A percentile compares a stretch with the other conserved stretches of the same genome.
These are phyloP conservation scores for Maccullochella peelii DNA, from an alignment of 2,113 vertebrate genomes.

Conservation along the genomic window DNA sequence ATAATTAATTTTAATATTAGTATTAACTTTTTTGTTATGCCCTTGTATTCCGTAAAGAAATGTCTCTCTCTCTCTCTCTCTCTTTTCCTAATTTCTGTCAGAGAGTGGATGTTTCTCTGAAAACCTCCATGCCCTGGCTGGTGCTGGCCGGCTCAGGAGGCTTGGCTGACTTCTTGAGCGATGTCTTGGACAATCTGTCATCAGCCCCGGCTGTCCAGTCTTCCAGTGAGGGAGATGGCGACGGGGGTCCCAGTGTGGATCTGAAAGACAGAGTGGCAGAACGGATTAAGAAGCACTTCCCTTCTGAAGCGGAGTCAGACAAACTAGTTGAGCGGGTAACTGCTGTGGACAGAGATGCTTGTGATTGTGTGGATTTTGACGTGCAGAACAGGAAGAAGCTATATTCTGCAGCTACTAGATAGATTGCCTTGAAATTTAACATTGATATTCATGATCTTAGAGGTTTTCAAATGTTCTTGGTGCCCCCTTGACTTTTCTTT, in stretches of 20 bases:
- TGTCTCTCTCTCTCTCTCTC: not conserved
- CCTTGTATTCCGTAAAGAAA: not conserved
- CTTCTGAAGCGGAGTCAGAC: constrained; percentile 68
- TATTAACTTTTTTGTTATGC: not conserved
- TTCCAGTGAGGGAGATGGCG: constrained; percentile 66
- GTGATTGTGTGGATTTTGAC: not conserved
- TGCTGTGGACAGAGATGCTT: too few relatives aligned
- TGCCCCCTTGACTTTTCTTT: not conserved
- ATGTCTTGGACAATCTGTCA: constrained; percentile 83
- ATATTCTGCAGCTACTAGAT: not conserved
- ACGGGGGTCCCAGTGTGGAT: constrained; percentile 58
- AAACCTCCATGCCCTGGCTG: constrained; percentile 88
- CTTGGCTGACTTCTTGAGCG: constrained; percentile 87
- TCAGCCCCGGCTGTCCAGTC: constrained; percentile 50
- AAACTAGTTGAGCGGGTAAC: constrained; percentile 83
- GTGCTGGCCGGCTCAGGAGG: constrained; percentile 90
- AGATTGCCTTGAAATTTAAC: not conserved
- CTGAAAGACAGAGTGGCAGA: constrained; percentile 77
- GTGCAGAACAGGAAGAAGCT: not conserved
- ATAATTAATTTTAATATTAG: not conserved
- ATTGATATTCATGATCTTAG: not conserved
- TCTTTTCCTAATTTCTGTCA: constrained; percentile 45
- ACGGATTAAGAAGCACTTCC: constrained; percentile 81
- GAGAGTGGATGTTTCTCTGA: constrained; percentile 87
- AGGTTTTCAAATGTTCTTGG: not conserved